phyloP scores from a whole-genome alignment of 2,797 vertebrate species.

The Melanotaenia pygmaea region DNA sequence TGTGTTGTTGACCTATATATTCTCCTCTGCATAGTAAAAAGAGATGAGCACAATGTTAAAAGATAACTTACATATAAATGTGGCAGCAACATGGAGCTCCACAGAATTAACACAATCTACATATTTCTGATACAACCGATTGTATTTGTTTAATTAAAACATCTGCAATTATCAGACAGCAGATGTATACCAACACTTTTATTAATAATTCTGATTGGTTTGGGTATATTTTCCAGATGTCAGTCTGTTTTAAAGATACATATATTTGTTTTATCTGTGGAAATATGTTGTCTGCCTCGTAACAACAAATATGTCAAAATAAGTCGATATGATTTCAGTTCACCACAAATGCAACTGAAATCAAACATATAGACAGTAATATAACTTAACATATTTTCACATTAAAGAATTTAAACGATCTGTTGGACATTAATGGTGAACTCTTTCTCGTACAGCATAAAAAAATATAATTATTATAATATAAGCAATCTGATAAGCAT shows the following conservation, averaged over 20 bases:
- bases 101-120: background rate
- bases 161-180: background rate
- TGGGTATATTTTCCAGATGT: too few relatives aligned
- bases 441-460: too few relatives aligned
- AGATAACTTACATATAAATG: background rate
- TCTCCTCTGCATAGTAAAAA: constrained; percentile 82
- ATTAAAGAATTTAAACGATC: background rate
- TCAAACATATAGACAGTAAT: too few relatives aligned
- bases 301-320: background rate
- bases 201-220: background rate
- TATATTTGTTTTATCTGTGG: background rate
- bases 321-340: too few relatives aligned
- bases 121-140: background rate
- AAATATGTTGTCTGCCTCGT: background rate
- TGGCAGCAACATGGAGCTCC: background rate
- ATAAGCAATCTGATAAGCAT: too few relatives aligned
- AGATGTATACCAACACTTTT: background rate
- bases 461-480: too few relatives aligned
- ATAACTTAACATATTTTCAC: background rate
- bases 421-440: too few relatives aligned
- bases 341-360: too few relatives aligned
- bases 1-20: constrained; percentile 91
- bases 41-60: background rate
- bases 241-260: too few relatives aligned
- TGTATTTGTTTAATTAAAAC: background rate